Evolutionary conservation across 1,140 invertebrate species (phyloP), one percentile per base, ranked within the genome.

Genomic region (Marisa cornuarietis): DNA sequence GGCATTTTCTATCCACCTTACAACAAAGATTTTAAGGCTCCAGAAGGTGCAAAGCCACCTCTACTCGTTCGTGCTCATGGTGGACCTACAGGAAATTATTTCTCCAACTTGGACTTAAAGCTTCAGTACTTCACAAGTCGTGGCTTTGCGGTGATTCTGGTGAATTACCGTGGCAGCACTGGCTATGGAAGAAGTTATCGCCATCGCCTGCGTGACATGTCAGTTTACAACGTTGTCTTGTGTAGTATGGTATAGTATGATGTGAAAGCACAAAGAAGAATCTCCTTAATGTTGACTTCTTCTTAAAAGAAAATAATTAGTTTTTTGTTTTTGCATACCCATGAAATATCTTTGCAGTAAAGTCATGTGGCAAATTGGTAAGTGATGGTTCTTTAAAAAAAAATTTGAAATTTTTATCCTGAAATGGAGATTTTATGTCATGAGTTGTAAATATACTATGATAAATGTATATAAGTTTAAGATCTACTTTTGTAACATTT

Each of bases 101-200:
- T 73, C 20, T 83, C 82, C 66, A 80, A 75, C 31, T 76, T 92
- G 24, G 85, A 88, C 78, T 79, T 91, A 13, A 87, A 87, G 72
- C 90, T 89, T 26, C 91, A 92, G 85, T 92, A 91, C 83, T 91
- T 88, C 76, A 92, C 91, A 10, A 88, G 86, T 69, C 83, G 91
- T 31, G 91, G 91, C 26, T 88, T 92, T 85, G 91, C 89, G 18
- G 87, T 92, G 7, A 83, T 92, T 14, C 89, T 90, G 85, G 90
- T 92, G 7, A 88, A 92, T 82, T 92, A 92, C 78, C 79, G 91
- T 24, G 91, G 91, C 13, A 90, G 89, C 52, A 90, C 89, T 16
- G 90, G 91, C n/a, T 90, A 88, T 85, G 90, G 90, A 14, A 85
- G 85, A 62, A 71, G 79, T n/a, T 91, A 89, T 83, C 86, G 90